These are phyloP conservation scores for Mamestra configurata DNA, from an alignment of 1,140 invertebrate species.

Conservation along the genomic window DNA sequence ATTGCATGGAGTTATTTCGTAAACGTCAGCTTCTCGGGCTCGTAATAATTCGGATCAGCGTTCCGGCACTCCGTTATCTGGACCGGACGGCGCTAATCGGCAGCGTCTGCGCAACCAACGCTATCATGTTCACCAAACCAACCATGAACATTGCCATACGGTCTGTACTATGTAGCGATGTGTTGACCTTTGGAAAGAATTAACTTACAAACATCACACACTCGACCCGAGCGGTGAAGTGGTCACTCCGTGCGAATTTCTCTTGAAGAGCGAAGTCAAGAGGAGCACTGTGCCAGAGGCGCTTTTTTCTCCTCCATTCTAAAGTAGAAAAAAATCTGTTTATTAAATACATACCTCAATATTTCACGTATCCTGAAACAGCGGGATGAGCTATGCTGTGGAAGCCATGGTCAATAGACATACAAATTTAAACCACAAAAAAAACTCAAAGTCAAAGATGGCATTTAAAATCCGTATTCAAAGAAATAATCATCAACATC, in stretches of 20 bases:
- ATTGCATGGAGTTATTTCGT: slow-evolving; percentile 49
- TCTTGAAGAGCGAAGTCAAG: not conserved
- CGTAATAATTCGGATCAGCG: slow-evolving; percentile 74
- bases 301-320: no score
- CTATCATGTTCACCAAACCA: slow-evolving; percentile 67
- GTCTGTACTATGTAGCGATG: not conserved
- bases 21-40: slow-evolving; percentile 52
- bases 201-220: not conserved
- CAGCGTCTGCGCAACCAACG: slow-evolving; percentile 65
- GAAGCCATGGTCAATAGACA: no score
- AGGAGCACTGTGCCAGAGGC: not conserved
- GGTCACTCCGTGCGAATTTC: not conserved
- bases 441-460: no score
- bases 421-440: no score
- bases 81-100: slow-evolving; percentile 76
- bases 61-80: slow-evolving; percentile 76
- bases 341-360: no score
- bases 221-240: not conserved
- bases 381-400: no score
- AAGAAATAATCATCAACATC: not conserved
- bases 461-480: not conserved
- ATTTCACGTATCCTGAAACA: no score
- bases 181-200: not conserved
- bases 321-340: no score
- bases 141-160: slow-evolving; percentile 62